These are phyloP conservation scores for Cataglyphis livida DNA, from an alignment of 2,888 invertebrate genomes.

Conservation along the genomic window DNA sequence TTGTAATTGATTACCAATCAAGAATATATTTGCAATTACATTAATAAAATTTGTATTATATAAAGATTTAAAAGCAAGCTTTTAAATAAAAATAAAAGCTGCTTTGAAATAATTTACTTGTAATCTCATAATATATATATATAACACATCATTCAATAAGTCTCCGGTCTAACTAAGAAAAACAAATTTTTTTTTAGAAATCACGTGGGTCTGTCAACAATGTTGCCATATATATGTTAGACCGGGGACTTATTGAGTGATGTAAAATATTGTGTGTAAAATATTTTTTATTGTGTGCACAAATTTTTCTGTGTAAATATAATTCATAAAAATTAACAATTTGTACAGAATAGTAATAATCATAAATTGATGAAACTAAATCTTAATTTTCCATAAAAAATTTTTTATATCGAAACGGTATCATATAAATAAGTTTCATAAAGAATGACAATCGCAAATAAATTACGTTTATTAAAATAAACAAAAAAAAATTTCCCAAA, in stretches of 20 bases:
- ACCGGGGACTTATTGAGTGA: no score
- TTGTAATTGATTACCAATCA: neutral
- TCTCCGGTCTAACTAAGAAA: no score
- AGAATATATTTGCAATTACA: neutral
- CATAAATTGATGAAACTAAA: neutral
- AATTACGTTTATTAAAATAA: constrained; percentile 13
- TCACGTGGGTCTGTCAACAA: no score
- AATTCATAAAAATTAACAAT: neutral
- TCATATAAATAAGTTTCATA: neutral
- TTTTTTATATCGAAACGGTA: neutral
- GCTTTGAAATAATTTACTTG: neutral
- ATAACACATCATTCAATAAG: no score
- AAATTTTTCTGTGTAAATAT: neutral
- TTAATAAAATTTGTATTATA: neutral
- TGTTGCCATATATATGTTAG: no score
- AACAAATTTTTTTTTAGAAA: no score
- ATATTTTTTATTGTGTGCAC: neutral
- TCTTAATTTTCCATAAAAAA: neutral
- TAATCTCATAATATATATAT: neutral
- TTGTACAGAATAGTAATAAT: neutral
- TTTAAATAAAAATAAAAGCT: neutral
- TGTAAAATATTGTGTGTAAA: neutral
- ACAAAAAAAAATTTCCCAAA: neutral
- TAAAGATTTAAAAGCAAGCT: neutral
- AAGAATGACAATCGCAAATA: neutral